These are phyloP conservation scores for Malurus cyaneus DNA, from an alignment of 2,113 vertebrate species.

Conservation along the genomic window DNA sequence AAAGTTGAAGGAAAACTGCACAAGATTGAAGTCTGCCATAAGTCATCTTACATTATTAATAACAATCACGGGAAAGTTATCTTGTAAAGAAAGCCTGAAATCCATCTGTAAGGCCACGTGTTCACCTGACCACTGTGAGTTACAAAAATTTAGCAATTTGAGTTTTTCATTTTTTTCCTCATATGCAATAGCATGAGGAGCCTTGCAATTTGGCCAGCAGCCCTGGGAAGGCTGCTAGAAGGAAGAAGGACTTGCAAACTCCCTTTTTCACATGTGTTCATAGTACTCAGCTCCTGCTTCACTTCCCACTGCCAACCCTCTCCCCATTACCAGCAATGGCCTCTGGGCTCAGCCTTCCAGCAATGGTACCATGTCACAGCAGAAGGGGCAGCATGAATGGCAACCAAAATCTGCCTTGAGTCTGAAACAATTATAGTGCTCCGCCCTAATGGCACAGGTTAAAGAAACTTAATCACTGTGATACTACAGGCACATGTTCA, in stretches of 20 bases:
- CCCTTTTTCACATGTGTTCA: not conserved
- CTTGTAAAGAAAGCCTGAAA: not conserved
- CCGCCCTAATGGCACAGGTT: fast-evolving
- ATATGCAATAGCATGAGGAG: not conserved
- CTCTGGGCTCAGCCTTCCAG: not conserved
- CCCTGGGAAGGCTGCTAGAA: not conserved
- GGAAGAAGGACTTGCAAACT: not conserved
- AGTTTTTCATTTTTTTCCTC: not conserved
- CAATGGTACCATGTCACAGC: not conserved
- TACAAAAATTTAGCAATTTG: not conserved
- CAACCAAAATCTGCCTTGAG: not conserved
- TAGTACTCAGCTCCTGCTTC: not conserved
- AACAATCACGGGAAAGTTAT: not conserved
- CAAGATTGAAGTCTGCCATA: not conserved
- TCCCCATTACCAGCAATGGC: not conserved
- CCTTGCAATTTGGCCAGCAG: not conserved
- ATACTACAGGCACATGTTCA: fast-evolving
- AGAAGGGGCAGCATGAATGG: not conserved
- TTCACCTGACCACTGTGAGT: not conserved
- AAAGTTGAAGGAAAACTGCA: not conserved
- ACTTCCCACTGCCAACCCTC: not conserved
- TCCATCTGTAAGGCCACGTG: not conserved
- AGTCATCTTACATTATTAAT: not conserved
- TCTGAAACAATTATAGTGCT: not conserved
- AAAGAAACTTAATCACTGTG: not conserved